Evolutionary conservation across 2,888 invertebrate genomes (phyloP).

Genomic region (Tubulanus polymorphus): DNA sequence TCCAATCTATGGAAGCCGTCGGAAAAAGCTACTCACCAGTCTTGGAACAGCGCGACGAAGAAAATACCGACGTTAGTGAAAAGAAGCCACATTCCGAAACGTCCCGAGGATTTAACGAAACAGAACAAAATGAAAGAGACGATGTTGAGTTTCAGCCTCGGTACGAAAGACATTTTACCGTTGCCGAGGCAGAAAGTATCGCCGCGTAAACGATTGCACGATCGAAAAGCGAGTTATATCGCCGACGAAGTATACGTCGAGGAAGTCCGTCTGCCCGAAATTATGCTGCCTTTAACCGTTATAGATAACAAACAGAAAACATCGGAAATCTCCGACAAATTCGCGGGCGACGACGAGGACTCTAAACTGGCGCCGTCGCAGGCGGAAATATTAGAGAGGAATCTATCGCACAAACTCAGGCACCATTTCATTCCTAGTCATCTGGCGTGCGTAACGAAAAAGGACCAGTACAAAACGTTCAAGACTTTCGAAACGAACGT

Average conservation of each 20-base stretch:
- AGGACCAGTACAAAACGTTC: slow-evolving; percentile 40
- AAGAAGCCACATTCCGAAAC: background rate
- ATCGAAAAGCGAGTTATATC: slow-evolving; percentile 14
- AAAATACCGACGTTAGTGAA: background rate
- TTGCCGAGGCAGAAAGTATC: slow-evolving; percentile 6
- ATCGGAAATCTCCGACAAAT: too few species aligned
- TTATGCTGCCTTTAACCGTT: slow-evolving; percentile 28
- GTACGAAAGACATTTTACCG: slow-evolving; percentile 38
- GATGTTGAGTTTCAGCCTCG: slow-evolving; percentile 40
- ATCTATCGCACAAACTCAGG: slow-evolving; percentile 17
- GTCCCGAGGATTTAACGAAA: background rate
- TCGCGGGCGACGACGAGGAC: background rate
- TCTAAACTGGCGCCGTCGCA: background rate
- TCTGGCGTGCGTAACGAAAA: slow-evolving; percentile 39
- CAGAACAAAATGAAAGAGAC: slow-evolving; percentile 31
- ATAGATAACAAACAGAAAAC: background rate
- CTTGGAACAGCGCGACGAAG: slow-evolving; percentile 28
- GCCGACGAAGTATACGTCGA: slow-evolving; percentile 41
- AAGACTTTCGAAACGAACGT: slow-evolving; percentile 37
- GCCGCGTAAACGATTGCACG: background rate
- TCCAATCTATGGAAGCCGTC: slow-evolving; percentile 28
- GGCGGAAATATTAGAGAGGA: background rate
- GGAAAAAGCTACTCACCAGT: slow-evolving; percentile 20
- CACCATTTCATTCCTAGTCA: slow-evolving; percentile 36
- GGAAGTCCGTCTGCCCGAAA: slow-evolving; percentile 33